Evolutionary conservation across 2,888 invertebrate genomes (phyloP).

Genomic region (Lapara coniferarum): DNA sequence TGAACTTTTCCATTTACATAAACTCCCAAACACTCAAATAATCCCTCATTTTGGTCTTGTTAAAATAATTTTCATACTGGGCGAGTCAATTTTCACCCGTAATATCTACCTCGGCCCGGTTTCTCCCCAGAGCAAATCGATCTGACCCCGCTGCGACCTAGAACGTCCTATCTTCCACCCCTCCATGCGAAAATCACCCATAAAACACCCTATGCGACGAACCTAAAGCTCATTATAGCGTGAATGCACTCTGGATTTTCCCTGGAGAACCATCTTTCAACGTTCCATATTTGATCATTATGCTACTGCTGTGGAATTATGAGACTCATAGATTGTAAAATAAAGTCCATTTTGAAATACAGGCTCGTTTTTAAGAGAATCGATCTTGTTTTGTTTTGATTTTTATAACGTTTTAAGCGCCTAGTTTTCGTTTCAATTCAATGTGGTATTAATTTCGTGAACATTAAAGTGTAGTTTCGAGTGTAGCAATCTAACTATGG

Average conservation of each 20-base stretch:
- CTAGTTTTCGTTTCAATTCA: slow-evolving; percentile 36
- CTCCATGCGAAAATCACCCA: slow-evolving; percentile 46
- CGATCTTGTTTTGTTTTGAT: slow-evolving; percentile 68
- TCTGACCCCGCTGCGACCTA: slow-evolving; percentile 49
- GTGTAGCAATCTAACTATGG: slow-evolving; percentile 51
- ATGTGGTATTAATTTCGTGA: slow-evolving; percentile 41
- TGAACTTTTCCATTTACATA: too few relatives aligned
- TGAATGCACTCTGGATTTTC: slow-evolving; percentile 62
- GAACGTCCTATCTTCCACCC: slow-evolving; percentile 49
- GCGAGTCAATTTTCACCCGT: slow-evolving; percentile 44
- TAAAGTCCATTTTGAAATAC: slow-evolving; percentile 42
- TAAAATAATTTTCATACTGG: slow-evolving; percentile 34
- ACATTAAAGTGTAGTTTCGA: slow-evolving; percentile 36
- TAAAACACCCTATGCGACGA: slow-evolving; percentile 22
- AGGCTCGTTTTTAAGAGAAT: slow-evolving; percentile 70
- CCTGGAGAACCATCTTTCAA: slow-evolving; percentile 81
- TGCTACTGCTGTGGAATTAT: slow-evolving; percentile 38
- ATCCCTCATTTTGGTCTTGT: slow-evolving; percentile 13
- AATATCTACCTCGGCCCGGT: slow-evolving; percentile 59
- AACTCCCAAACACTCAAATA: background rate
- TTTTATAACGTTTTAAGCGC: slow-evolving; percentile 50
- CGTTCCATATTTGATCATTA: slow-evolving; percentile 77
- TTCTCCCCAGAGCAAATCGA: slow-evolving; percentile 80
- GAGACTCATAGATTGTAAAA: slow-evolving; percentile 25
- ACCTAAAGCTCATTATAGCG: slow-evolving; percentile 48